Conservation (phyloP, 2,888 invertebrate species). For the Meloe dianella region DNA sequence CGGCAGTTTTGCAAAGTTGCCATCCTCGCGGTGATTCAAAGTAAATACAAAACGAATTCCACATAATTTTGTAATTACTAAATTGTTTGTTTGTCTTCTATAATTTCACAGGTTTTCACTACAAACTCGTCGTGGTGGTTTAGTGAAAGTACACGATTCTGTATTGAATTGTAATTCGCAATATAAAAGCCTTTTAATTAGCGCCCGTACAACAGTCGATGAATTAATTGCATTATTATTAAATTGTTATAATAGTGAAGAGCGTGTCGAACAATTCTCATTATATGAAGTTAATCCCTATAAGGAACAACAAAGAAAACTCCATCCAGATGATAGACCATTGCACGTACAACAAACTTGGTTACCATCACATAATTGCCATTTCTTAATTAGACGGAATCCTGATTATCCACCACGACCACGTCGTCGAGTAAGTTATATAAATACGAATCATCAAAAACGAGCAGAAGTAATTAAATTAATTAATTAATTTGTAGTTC, state of each 20-base stretch:
- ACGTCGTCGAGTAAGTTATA: slow-evolving; percentile 53
- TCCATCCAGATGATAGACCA: slow-evolving; percentile 86
- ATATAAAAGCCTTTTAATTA: slow-evolving; percentile 89
- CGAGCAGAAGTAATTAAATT: neutral
- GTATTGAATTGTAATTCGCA: slow-evolving; percentile 90
- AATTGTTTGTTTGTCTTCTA: slow-evolving; percentile 46
- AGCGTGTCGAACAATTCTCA: slow-evolving; percentile 85
- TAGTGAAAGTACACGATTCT: slow-evolving; percentile 91
- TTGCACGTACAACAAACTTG: slow-evolving; percentile 80
- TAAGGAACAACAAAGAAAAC: slow-evolving; percentile 85
- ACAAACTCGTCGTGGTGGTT: slow-evolving; percentile 86
- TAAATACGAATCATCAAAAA: neutral
- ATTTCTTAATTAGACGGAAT: slow-evolving; percentile 83
- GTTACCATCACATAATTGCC: slow-evolving; percentile 71
- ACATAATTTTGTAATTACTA: neutral
- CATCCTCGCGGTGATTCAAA: slow-evolving; percentile 93
- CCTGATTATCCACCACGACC: slow-evolving; percentile 74
- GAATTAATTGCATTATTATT: slow-evolving; percentile 84
- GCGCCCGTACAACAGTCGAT: slow-evolving; percentile 87
- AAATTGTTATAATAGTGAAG: slow-evolving; percentile 83
- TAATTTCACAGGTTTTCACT: slow-evolving; percentile 88
- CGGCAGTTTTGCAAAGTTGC: slow-evolving; percentile 90
- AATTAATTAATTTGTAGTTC: slow-evolving; percentile 7
- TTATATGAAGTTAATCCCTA: slow-evolving; percentile 80
- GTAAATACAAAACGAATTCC: slow-evolving; percentile 64